Evolutionary conservation across 2,888 invertebrate genomes (phyloP).

Genomic region (Eugnorisma glareosa): DNA sequence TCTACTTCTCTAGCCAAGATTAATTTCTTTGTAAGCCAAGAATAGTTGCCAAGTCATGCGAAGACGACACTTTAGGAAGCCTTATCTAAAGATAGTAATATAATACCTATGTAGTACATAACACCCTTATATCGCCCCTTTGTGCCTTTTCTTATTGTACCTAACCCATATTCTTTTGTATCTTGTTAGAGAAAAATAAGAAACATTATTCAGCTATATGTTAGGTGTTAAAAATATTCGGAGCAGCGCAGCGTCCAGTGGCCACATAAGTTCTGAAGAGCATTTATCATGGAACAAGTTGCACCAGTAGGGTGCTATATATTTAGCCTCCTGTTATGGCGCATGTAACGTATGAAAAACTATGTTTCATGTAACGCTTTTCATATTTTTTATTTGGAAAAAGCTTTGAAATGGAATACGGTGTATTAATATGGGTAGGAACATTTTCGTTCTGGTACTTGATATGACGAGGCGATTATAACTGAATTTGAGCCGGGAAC

Average conservation of each 20-base stretch:
- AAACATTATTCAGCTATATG: constrained; percentile 1
- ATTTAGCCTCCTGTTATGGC: constrained; percentile 28
- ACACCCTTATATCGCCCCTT: neutral
- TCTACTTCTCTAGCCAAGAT: neutral
- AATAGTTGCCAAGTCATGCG: constrained; percentile 30
- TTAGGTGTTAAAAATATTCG: constrained; percentile 30
- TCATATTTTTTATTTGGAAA: neutral
- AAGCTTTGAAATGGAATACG: neutral
- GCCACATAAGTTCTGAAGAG: constrained; percentile 23
- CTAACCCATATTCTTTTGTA: neutral
- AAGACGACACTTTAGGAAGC: constrained; percentile 7
- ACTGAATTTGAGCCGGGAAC: constrained; percentile 1
- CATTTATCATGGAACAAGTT: constrained; percentile 49
- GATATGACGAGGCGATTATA: neutral
- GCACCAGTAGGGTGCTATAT: constrained; percentile 32
- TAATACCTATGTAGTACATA: neutral
- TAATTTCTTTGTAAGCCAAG: constrained; percentile 32
- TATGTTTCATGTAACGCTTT: neutral
- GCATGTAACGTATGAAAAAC: constrained; percentile 24
- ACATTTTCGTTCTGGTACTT: neutral
- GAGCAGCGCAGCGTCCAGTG: constrained; percentile 7
- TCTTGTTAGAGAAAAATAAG: constrained; percentile 23
- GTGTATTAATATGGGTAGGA: neutral
- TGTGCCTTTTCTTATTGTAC: constrained; percentile 31
- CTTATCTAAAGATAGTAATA: neutral